Conservation (phyloP, 2,888 invertebrate species). For the Drosophila emarginata region DNA sequence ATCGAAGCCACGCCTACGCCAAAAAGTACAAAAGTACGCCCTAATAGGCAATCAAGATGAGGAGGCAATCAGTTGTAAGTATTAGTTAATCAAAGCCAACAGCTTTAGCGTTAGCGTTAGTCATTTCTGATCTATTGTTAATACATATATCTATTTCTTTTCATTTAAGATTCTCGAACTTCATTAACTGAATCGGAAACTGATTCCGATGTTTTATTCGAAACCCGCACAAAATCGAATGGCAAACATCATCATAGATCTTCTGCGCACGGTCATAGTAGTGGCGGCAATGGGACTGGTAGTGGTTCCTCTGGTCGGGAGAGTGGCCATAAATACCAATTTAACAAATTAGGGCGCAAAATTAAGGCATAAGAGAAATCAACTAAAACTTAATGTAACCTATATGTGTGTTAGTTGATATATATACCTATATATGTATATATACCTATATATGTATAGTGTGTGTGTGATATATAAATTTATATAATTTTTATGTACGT, state of each 20-base stretch:
- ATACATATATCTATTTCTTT: background rate
- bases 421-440: constrained; percentile 29
- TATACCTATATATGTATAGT: constrained; percentile 15
- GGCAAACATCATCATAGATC: constrained; percentile 71
- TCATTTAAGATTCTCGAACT: constrained; percentile 79
- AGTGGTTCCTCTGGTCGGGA: constrained; percentile 48
- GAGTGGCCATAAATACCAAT: constrained; percentile 69
- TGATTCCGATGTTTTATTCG: constrained; percentile 93
- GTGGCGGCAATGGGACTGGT: constrained; percentile 34
- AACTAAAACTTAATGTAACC: constrained; percentile 25
- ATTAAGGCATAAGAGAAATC: constrained; percentile 78
- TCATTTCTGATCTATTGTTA: background rate
- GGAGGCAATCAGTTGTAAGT: constrained; percentile 83
- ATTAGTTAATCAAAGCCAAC: no score
- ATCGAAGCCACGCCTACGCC: constrained; percentile 83
- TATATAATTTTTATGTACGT: constrained; percentile 9
- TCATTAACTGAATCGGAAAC: constrained; percentile 90
- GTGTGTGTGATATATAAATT: constrained; percentile 10
- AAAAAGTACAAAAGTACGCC: constrained; percentile 87
- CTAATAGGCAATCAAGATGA: constrained; percentile 88
- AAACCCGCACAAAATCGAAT: constrained; percentile 84
- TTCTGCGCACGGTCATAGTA: constrained; percentile 39
- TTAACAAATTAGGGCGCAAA: constrained; percentile 80
- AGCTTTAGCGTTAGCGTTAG: no score
- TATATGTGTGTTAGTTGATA: constrained; percentile 39